These are phyloP conservation scores for Aspidiotus rigidus DNA, from an alignment of 2,888 invertebrate genomes.

Conservation along the genomic window DNA sequence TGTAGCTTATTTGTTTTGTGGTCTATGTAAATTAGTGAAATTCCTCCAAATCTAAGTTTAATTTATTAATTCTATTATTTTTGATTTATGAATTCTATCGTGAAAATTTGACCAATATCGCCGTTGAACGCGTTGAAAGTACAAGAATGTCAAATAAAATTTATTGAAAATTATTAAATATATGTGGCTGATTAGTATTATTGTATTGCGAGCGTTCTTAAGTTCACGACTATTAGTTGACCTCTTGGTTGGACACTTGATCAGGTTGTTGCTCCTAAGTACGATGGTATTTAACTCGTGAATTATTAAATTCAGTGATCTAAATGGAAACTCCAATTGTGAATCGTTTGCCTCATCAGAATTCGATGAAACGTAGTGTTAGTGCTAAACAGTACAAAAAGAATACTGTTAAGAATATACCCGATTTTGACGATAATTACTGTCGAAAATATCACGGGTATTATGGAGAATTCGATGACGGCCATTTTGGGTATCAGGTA, in stretches of 20 bases:
- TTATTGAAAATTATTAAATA: no score
- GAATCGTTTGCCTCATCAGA: slow-evolving; percentile 28
- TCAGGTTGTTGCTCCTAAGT: slow-evolving; percentile 9
- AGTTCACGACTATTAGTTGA: neutral
- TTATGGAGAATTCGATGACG: slow-evolving; percentile 28
- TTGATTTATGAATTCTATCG: no score
- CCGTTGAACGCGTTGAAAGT: no score
- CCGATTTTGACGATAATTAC: slow-evolving; percentile 25
- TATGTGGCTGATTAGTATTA: no score
- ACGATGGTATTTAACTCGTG: slow-evolving; percentile 8
- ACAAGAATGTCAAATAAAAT: no score
- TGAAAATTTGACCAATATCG: no score
- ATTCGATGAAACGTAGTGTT: slow-evolving; percentile 18
- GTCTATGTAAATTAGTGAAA: no score
- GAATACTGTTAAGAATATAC: slow-evolving; percentile 24
- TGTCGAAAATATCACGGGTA: slow-evolving; percentile 25
- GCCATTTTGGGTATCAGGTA: slow-evolving; percentile 33
- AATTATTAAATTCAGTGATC: neutral
- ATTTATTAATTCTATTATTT: no score
- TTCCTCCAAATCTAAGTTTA: no score
- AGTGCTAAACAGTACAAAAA: slow-evolving; percentile 28
- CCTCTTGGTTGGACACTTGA: slow-evolving; percentile 3
- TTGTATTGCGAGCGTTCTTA: no score
- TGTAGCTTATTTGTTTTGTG: no score
- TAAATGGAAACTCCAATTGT: slow-evolving; percentile 29